Evolutionary conservation across 2,113 vertebrate genomes (phyloP), one percentile per base, ranked within the genome.

Genomic region (Perccottus glenii): DNA sequence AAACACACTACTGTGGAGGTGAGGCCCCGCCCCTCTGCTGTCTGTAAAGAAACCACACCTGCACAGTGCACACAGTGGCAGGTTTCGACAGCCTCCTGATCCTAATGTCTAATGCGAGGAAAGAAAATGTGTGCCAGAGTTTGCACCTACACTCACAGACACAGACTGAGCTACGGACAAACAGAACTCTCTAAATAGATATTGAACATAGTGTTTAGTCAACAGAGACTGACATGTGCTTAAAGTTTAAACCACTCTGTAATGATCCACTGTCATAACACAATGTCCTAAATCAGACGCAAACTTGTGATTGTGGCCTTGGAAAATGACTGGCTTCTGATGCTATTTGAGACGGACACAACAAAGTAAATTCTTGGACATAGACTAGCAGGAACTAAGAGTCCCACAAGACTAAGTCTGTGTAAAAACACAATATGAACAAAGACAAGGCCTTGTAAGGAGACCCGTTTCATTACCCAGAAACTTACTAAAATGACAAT

Each of bases 51-150:
- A 69, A 62, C 83, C 87, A 82, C 84, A 81, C 91, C 88, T 88
- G 77, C 60, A 52, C 32, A 67, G 12, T 88, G 77, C 60, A 52
- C 32, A 67, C 15, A 4, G 57, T 53, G 70, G 84, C 86, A 88
- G 64, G 80, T 85, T 71, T 58, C 51, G 77, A 82, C 86, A 80
- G 74, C 80, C 82, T 85, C 80, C 83, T 67, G 69, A 75, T 78
- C 36, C 33, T 78, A 33, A 59, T 15, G 64, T 60, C 71, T 68
- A 46, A 43, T 58, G 6, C 75, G 53, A 83, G 73, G 51, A 73
- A 72, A 62, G 40, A 40, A 49, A 40, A 60, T 57, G 67, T 35
- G 32, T 66, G 66, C 42, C 36, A 19, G 6, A 0, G 35, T 36
- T 49, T 40, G 69, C 51, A 56, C 60, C 53, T 9, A 62, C 64